Conservation (phyloP, 2,888 invertebrate species). For the Lasius fuliginosus region DNA sequence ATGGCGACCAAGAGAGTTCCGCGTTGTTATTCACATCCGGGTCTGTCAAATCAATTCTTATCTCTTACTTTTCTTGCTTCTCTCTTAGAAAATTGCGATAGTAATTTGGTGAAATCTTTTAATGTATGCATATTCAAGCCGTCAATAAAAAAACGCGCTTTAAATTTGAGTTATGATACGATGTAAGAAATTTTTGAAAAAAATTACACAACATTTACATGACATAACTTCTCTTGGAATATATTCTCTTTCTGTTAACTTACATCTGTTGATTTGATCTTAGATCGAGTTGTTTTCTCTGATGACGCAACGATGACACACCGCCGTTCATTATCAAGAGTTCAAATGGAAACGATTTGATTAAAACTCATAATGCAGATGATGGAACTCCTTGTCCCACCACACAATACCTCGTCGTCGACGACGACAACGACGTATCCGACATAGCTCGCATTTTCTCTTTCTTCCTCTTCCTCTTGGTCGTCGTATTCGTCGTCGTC, state of each 20-base stretch:
- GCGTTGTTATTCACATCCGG: constrained; percentile 11
- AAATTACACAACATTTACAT: not conserved
- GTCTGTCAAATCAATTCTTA: not conserved
- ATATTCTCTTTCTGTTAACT: not conserved
- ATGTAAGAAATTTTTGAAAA: not conserved
- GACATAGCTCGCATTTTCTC: constrained; percentile 61
- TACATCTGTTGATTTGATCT: constrained; percentile 10
- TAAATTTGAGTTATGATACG: not conserved
- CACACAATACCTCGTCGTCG: constrained; percentile 63
- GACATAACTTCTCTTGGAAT: not conserved
- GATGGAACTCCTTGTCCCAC: constrained; percentile 78
- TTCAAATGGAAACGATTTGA: constrained; percentile 81
- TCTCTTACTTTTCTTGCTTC: constrained; percentile 16
- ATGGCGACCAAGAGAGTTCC: constrained; percentile 77
- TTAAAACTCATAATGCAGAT: constrained; percentile 83
- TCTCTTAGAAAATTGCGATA: not conserved
- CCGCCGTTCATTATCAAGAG: constrained; percentile 47
- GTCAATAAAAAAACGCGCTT: not conserved
- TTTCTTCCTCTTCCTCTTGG: constrained; percentile 52
- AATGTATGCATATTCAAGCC: not conserved
- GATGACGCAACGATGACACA: constrained; percentile 14
- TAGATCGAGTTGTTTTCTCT: constrained; percentile 25
- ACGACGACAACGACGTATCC: constrained; percentile 70
- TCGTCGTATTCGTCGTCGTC: constrained; percentile 61
- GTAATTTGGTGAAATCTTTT: not conserved